Percentiles rank a stretch among this genome's conserved stretches.
phyloP scores from a whole-genome alignment of 2,888 invertebrate species.

The Platycnemis pennipes region DNA sequence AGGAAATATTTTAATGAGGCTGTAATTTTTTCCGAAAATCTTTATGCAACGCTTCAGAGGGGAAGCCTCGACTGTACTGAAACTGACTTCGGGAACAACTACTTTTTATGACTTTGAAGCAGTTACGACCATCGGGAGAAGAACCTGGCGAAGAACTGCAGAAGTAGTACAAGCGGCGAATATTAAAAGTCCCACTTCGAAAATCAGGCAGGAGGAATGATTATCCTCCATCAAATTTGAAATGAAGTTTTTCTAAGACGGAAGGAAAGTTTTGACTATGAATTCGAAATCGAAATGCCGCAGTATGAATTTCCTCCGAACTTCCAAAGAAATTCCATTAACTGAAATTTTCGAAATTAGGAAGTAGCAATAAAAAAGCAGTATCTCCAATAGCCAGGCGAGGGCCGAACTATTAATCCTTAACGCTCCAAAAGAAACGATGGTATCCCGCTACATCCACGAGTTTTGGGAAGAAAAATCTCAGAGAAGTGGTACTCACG shows the following conservation, averaged over 20 bases:
- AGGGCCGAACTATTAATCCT: neutral
- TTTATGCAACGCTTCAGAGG: neutral
- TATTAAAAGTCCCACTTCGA: neutral
- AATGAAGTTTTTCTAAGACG: neutral
- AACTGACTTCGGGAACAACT: neutral
- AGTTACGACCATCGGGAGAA: neutral
- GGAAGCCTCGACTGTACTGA: neutral
- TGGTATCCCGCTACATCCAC: neutral
- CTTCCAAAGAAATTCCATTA: neutral
- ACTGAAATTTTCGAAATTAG: neutral
- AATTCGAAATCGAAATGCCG: neutral
- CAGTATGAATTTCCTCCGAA: neutral
- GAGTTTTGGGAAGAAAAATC: neutral
- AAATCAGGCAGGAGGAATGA: neutral
- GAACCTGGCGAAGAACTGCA: neutral
- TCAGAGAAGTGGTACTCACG: neutral
- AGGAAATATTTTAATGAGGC: neutral
- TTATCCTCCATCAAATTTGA: neutral
- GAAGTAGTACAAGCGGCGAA: neutral
- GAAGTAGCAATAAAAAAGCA: neutral
- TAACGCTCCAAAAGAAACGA: neutral
- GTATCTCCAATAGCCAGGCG: neutral
- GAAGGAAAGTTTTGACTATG: constrained; percentile 11
- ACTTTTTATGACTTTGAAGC: neutral
- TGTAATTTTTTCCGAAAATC: neutral